These are phyloP conservation scores for Pristionchus arcanus DNA, from an alignment of 2,888 invertebrate genomes.

Conservation along the genomic window DNA sequence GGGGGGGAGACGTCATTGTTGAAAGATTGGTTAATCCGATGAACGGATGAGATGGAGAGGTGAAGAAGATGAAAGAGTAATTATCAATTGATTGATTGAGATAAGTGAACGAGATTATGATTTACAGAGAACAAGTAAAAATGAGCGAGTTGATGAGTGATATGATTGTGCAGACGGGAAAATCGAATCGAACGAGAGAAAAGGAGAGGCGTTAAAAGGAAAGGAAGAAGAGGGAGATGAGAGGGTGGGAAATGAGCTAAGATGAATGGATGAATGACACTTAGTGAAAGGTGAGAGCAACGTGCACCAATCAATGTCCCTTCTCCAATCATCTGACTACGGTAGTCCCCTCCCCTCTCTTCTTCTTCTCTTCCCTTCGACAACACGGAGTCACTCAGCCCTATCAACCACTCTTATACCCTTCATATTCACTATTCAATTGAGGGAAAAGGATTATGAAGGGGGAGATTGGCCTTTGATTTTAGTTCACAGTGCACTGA, in stretches of 20 bases:
- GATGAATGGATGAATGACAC: slow-evolving; percentile 2
- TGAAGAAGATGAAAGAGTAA: not conserved
- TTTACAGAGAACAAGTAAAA: slow-evolving; percentile 27
- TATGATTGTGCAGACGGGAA: slow-evolving; percentile 31
- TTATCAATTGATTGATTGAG: not conserved
- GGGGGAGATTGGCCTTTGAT: slow-evolving; percentile 37
- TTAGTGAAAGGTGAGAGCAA: slow-evolving; percentile 19
- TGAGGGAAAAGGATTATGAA: slow-evolving; percentile 29
- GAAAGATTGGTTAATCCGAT: not conserved
- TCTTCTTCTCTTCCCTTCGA: not conserved
- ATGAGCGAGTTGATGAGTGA: slow-evolving; percentile 37
- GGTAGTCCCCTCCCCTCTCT: not conserved
- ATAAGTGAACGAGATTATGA: not conserved
- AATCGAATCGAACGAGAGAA: slow-evolving; percentile 42
- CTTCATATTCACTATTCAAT: slow-evolving; percentile 31
- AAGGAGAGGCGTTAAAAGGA: not conserved
- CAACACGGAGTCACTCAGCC: not conserved
- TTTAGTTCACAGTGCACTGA: slow-evolving; percentile 44
- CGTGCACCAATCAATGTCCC: slow-evolving; percentile 42
- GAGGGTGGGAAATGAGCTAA: slow-evolving; percentile 32
- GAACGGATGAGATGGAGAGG: not conserved
- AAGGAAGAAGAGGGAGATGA: not conserved
- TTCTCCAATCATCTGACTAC: not conserved
- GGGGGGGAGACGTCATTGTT: not conserved
- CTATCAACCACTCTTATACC: not conserved